Base-by-base conservation (phyloP, 2,797 vertebrate species). In the Austrolebias charrua region DNA sequence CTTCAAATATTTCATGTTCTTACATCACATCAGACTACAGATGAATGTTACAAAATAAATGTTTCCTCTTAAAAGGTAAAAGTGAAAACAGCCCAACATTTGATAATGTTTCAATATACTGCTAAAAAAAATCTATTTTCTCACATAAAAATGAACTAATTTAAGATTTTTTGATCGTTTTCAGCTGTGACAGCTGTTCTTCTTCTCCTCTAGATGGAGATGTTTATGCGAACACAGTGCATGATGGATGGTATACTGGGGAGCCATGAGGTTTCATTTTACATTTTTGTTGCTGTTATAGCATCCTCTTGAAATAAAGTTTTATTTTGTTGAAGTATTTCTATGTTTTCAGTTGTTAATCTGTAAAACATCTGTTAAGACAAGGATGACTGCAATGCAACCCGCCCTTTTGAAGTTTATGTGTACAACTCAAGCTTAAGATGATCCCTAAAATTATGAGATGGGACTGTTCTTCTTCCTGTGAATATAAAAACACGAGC, bases 401-500 rank as follows among this genome's bases (percentile, higher is more conserved):
- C 18, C 15, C 9, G 61, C 24, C 7, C 11, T 50, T 73, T 11
- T 62, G 8, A 38, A 54, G 10, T 45, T 18, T 15, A 2, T 51
- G 9, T 50, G 13, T 15, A 44, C 29, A 43, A 31, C 62, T 55
- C 10, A 5, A 8, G 11, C 51, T 63, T 1, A 2, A 14, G 40
- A 46, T 70, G 60, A 44, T 60, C 57, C 55, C 53, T 63, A 28
- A 71, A 56, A 54, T 79, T 62, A 69, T 64, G 29, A 43, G 59
- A 80, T 64, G 19, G 14, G 38, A 67, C 44, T 56, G 55, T 28
- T 76, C 55, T 13, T 74, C 63, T 69, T 73, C 73, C 60, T 80
- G 58, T 65, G 67, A 60, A 53, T 59, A 76, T 92, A 90, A 91
- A 91, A 76, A 73, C 73, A 44, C 1, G 24, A 81, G 81, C 53